Base-by-base conservation (phyloP, 37 sponge, comb jelly and placozoan species). In the Mnemiopsis leidyi region DNA sequence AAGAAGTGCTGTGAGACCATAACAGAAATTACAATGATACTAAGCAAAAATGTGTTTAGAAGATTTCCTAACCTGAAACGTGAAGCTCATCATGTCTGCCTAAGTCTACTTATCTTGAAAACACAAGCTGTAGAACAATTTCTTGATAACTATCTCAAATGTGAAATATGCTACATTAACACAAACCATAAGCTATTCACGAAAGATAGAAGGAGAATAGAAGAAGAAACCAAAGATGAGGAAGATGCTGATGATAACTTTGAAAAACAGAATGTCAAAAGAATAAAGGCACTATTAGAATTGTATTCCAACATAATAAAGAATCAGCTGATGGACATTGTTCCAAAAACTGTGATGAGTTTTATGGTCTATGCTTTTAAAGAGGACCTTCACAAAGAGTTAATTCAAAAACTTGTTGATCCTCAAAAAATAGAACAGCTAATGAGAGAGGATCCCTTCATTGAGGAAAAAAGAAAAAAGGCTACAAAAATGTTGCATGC, bases 141-240 rank as follows among this genome's bases (percentile, higher is more conserved):
- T 36, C 23, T 79, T 30, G 82, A 79, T 20, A 79, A 35, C 23
- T 79, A 79, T 21, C 3, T 79, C 36, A 79, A 79, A 36, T 79
- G 82, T 35, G 82, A 79, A 36, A 32, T 36, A 30, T 29, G 37
- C 23, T 79, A 79, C 82, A 79, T 79, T 36, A 79, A 79, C 82
- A 79, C 23, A 23, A 79, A 79, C 82, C 82, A 79, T 36, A 79
- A 35, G 82, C 38, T 79, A 7, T 79, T 79, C 34, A 35, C 38
- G 36, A 29, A 23, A 29, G 37, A 35, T 13, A 32, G 82, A 36
- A 23, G 3, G 7, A 13, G 9, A 35, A 79, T 79, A 36, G 37
- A 36, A 48, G 13, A 48, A 48, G 9, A 48, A 48, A 48, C 13
- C 13, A 18, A 48, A 48, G 13, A 18, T 48, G 5, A 18, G 61